phyloP scores from a whole-genome alignment of 2,888 invertebrate genomes.

The Epistrophe eligans region DNA sequence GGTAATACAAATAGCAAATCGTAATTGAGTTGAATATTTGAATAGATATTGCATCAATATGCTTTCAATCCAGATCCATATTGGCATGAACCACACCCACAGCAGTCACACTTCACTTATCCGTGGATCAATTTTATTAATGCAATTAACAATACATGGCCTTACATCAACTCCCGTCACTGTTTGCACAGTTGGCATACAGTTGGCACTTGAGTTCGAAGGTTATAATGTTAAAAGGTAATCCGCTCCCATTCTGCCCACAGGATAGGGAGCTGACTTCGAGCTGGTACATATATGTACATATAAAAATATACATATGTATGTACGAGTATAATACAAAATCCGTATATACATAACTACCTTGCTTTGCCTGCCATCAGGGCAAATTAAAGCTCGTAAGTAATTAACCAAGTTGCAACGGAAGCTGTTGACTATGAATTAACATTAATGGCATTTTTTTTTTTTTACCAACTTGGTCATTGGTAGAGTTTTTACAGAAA shows the following conservation, averaged over 20 bases:
- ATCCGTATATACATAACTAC: neutral
- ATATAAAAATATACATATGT: neutral
- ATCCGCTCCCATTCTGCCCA: constrained; percentile 16
- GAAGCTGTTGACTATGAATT: constrained; percentile 68
- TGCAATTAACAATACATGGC: constrained; percentile 71
- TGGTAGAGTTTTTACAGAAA: constrained; percentile 31
- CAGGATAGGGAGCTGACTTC: neutral
- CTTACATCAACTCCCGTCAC: constrained; percentile 52
- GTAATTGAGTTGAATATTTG: constrained; percentile 68
- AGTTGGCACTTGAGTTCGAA: constrained; percentile 62
- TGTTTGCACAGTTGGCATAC: constrained; percentile 40
- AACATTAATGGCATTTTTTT: constrained; percentile 61
- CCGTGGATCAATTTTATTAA: constrained; percentile 71
- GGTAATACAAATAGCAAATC: constrained; percentile 47
- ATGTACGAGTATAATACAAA: neutral
- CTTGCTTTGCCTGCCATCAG: constrained; percentile 22
- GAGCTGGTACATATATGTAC: too few relatives aligned
- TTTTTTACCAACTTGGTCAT: constrained; percentile 60
- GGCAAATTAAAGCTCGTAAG: constrained; percentile 72
- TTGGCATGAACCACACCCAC: constrained; percentile 48
- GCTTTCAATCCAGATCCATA: constrained; percentile 46
- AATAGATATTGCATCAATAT: constrained; percentile 42
- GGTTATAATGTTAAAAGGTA: constrained; percentile 43
- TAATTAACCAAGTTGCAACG: constrained; percentile 73
- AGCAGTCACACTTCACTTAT: constrained; percentile 57